Evolutionary conservation across 2,888 invertebrate genomes (phyloP).

Genomic region (Anthophora plumipes): DNA sequence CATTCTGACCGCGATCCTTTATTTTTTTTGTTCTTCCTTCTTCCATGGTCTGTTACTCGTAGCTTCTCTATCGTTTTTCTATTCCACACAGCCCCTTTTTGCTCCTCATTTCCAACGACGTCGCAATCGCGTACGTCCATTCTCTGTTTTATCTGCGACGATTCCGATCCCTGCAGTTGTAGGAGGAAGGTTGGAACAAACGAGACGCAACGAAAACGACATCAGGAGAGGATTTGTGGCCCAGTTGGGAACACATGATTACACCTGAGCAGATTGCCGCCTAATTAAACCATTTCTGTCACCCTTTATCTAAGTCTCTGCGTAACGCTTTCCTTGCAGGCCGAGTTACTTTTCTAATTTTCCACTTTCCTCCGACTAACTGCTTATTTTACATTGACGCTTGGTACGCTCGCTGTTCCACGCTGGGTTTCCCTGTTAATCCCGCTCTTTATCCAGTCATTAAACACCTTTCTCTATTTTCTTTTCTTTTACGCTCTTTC

Average conservation of each 20-base stretch:
- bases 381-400: slow-evolving; percentile 40
- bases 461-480: slow-evolving; percentile 21
- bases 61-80: no score
- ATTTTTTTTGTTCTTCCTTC: background rate
- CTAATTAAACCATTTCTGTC: slow-evolving; percentile 41
- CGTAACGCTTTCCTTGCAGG: background rate
- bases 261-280: slow-evolving; percentile 21
- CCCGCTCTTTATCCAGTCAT: slow-evolving; percentile 46
- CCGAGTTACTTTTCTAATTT: slow-evolving; percentile 20
- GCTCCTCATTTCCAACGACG: background rate
- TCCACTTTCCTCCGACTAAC: slow-evolving; percentile 38
- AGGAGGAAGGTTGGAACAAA: background rate
- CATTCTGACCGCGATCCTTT: background rate
- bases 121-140: slow-evolving; percentile 5
- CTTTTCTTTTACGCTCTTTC: background rate
- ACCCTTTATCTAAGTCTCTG: background rate
- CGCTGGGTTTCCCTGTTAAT: slow-evolving; percentile 26
- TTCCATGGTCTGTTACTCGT: background rate
- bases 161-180: background rate
- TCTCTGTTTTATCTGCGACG: slow-evolving; percentile 29
- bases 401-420: background rate
- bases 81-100: background rate
- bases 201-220: background rate
- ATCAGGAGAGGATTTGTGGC: slow-evolving; percentile 26
- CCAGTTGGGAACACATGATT: background rate